These are phyloP conservation scores for Nansenia antarctica DNA, from an alignment of 2,113 vertebrate genomes.

Conservation along the genomic window DNA sequence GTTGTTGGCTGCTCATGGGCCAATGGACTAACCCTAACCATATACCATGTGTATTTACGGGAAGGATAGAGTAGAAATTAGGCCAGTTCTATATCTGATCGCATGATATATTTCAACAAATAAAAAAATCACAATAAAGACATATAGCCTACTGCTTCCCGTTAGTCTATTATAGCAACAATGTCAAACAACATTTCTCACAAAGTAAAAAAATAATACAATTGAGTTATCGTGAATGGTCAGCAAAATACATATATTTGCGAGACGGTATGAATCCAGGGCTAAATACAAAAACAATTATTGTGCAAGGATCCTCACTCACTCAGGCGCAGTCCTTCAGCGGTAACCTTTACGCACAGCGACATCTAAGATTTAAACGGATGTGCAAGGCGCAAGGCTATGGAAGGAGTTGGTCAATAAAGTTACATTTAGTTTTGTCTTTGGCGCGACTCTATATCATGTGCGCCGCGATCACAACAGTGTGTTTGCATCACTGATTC, in stretches of 20 bases:
- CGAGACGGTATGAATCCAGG: not conserved
- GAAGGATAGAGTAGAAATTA: not conserved
- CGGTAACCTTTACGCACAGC: slow-evolving; percentile 32
- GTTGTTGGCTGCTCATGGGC: too few relatives aligned
- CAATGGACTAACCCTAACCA: not conserved
- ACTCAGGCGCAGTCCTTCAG: slow-evolving; percentile 32
- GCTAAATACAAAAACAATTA: not conserved
- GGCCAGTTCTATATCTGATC: too few relatives aligned
- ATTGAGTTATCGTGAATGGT: not conserved
- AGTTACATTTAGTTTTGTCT: slow-evolving; percentile 71
- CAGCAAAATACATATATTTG: not conserved
- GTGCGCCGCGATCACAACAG: slow-evolving; percentile 62
- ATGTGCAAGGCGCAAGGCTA: slow-evolving; percentile 19
- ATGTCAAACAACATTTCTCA: not conserved
- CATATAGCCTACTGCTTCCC: not conserved
- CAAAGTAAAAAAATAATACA: not conserved
- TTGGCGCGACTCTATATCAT: slow-evolving; percentile 68
- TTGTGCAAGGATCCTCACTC: slow-evolving; percentile 46
- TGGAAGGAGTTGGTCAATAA: slow-evolving; percentile 52
- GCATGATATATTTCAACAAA: too few relatives aligned
- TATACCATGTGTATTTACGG: not conserved
- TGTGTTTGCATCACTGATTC: slow-evolving; percentile 69
- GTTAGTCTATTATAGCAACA: too few relatives aligned
- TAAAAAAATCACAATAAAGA: too few relatives aligned
- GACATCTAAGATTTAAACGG: slow-evolving; percentile 14